phyloP scores from a whole-genome alignment of 2,888 invertebrate species.

The Eupithecia abbreviata region DNA sequence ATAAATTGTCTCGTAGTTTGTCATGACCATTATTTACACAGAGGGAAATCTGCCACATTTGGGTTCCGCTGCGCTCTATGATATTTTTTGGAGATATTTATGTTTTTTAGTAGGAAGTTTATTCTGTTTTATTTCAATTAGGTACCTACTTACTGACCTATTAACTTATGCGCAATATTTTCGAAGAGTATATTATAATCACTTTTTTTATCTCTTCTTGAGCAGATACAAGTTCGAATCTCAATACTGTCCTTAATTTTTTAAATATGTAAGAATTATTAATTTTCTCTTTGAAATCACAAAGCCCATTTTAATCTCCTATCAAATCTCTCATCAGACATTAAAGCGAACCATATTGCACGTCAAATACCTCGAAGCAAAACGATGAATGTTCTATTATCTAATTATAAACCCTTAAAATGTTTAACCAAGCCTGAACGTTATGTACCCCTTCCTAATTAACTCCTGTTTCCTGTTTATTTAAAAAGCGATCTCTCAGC shows the following conservation, averaged over 20 bases:
- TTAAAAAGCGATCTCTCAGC: constrained; percentile 47
- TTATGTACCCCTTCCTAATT: constrained; percentile 28
- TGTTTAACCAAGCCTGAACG: constrained; percentile 14
- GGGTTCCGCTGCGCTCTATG: constrained; percentile 36
- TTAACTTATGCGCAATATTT: not conserved
- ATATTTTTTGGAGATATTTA: constrained; percentile 38
- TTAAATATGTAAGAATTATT: not conserved
- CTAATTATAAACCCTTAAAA: constrained; percentile 7
- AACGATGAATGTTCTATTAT: constrained; percentile 9
- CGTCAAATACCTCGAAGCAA: constrained; percentile 1
- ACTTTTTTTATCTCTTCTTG: not conserved
- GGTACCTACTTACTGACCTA: not conserved
- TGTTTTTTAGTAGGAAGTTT: constrained; percentile 29
- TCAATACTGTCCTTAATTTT: not conserved
- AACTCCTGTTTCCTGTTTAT: constrained; percentile 34
- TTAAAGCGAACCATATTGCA: not conserved
- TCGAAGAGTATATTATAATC: not conserved
- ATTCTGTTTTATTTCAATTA: constrained; percentile 1
- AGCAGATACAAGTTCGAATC: not conserved
- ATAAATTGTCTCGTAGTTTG: constrained; percentile 22
- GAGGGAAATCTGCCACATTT: constrained; percentile 38
- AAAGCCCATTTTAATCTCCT: not conserved
- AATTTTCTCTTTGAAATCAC: not conserved
- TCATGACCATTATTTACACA: constrained; percentile 28
- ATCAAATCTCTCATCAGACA: not conserved